Conservation (phyloP, 2,113 vertebrate genomes). For the Dicentrarchus labrax region DNA sequence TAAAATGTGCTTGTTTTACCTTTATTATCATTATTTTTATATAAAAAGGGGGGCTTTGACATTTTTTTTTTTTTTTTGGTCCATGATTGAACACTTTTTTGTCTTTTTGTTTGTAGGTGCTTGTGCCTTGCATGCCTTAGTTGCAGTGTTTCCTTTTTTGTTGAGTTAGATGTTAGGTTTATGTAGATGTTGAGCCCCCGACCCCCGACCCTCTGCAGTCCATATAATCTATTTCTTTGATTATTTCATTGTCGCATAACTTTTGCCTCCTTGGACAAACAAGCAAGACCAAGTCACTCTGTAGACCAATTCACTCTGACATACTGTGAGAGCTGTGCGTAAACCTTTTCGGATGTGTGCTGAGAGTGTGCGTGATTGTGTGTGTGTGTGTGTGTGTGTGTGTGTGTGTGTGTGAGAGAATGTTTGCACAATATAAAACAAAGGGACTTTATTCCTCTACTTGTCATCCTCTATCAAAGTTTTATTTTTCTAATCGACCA, state of each 20-base stretch:
- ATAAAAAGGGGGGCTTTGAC: conserved; percentile 83
- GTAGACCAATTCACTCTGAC: conserved; percentile 76
- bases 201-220: conserved; percentile 16
- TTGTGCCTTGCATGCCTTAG: conserved; percentile 81
- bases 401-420: neutral
- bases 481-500: conserved; percentile 81
- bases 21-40: conserved; percentile 83
- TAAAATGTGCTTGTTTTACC: conserved; percentile 86
- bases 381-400: neutral
- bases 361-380: conserved; percentile 8
- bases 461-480: conserved; percentile 81
- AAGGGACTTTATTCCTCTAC: conserved; percentile 82
- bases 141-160: conserved; percentile 78
- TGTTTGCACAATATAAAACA: conserved; percentile 68
- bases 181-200: conserved; percentile 53
- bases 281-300: conserved; percentile 74
- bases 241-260: conserved; percentile 20
- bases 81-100: conserved; percentile 52
- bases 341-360: conserved; percentile 45
- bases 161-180: conserved; percentile 71
- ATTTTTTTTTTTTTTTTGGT: conserved; percentile 44
- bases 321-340: conserved; percentile 74
- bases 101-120: conserved; percentile 64
- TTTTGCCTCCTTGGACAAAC: conserved; percentile 62
- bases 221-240: conserved; percentile 37